Evolutionary conservation across 2,888 invertebrate genomes (phyloP).

Genomic region (Drosophila hamatofila): DNA sequence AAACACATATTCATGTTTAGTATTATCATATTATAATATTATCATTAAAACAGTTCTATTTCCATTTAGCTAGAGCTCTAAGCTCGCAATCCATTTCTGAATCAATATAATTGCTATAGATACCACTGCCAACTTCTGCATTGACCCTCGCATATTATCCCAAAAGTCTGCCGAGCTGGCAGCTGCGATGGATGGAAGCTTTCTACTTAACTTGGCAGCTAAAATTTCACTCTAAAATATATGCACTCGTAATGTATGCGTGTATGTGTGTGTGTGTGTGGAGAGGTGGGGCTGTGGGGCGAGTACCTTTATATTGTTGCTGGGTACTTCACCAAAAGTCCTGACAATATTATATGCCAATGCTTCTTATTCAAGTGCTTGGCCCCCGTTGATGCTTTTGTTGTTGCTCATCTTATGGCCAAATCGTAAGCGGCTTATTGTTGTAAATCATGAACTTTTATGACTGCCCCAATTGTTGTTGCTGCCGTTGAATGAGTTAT

Average conservation of each 20-base stretch:
- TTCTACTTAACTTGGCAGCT: slow-evolving; percentile 37
- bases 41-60: no score
- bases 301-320: slow-evolving; percentile 23
- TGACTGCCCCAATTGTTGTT: slow-evolving; percentile 4
- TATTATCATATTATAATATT: no score
- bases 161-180: slow-evolving; percentile 19
- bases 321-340: slow-evolving; percentile 22
- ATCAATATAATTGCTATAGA: neutral
- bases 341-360: slow-evolving; percentile 32
- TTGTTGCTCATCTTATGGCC: slow-evolving; percentile 19
- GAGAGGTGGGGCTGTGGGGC: neutral
- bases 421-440: slow-evolving; percentile 58
- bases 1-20: no score
- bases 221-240: slow-evolving; percentile 60
- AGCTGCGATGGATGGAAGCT: slow-evolving; percentile 13
- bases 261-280: neutral
- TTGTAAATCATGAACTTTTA: slow-evolving; percentile 38
- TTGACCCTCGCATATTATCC: slow-evolving; percentile 14
- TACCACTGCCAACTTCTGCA: neutral
- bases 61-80: no score
- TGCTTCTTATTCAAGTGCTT: slow-evolving; percentile 9
- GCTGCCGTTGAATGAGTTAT: neutral
- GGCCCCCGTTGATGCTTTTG: slow-evolving; percentile 4
- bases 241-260: slow-evolving; percentile 34
- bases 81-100: neutral